Evolutionary conservation across 2,888 invertebrate species (phyloP).

Genomic region (Rhogogaster chlorosoma): DNA sequence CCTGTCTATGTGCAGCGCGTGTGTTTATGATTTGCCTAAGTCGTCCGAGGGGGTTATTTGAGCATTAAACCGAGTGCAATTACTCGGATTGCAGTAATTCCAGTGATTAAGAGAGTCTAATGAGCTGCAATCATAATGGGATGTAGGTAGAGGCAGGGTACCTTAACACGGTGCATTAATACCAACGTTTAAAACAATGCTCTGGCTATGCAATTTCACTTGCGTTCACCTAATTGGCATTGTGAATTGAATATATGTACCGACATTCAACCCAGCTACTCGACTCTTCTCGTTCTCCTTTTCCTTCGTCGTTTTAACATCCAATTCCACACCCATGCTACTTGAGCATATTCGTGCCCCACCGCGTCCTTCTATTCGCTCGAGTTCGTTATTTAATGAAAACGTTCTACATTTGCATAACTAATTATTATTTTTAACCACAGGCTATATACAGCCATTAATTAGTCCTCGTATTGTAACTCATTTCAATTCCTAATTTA

Average conservation of each 20-base stretch:
- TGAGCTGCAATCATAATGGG: slow-evolving; percentile 72
- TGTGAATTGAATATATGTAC: slow-evolving; percentile 56
- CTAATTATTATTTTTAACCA: slow-evolving; percentile 27
- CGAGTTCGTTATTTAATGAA: slow-evolving; percentile 15
- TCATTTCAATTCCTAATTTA: background rate
- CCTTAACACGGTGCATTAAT: slow-evolving; percentile 58
- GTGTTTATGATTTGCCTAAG: background rate
- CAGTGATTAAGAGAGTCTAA: slow-evolving; percentile 74
- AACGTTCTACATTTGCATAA: slow-evolving; percentile 17
- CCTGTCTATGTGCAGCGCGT: background rate
- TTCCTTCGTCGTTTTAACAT: background rate
- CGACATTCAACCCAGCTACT: slow-evolving; percentile 19
- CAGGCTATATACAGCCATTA: background rate
- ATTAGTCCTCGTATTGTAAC: background rate
- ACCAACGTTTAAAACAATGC: slow-evolving; percentile 58
- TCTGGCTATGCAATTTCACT: slow-evolving; percentile 55
- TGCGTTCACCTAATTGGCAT: slow-evolving; percentile 59
- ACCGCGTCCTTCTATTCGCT: background rate
- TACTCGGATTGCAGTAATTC: slow-evolving; percentile 72
- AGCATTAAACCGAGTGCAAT: slow-evolving; percentile 61
- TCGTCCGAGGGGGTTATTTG: slow-evolving; percentile 41
- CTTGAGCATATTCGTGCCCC: background rate
- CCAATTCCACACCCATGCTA: background rate
- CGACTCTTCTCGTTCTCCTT: background rate
- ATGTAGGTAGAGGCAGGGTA: slow-evolving; percentile 56